phyloP scores from a whole-genome alignment of 1,140 invertebrate genomes.

The Papilio polyxenes region DNA sequence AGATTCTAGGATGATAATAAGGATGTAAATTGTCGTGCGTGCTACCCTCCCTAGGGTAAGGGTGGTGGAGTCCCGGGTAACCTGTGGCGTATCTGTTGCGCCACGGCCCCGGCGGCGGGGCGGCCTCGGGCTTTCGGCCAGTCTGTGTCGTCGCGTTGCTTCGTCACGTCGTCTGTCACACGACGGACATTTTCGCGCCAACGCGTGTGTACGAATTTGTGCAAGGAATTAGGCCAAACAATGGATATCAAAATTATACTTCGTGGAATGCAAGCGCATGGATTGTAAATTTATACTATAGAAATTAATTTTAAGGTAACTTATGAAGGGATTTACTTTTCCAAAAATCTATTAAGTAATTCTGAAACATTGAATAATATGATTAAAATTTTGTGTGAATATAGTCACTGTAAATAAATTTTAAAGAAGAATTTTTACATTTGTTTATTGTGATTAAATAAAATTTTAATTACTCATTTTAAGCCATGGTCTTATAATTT shows the following conservation, averaged over 20 bases:
- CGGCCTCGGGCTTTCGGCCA: slow-evolving; percentile 42
- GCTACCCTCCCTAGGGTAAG: slow-evolving; percentile 46
- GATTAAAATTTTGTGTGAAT: neutral
- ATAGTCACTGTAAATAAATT: neutral
- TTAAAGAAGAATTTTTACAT: neutral
- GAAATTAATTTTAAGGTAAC: slow-evolving; percentile 27
- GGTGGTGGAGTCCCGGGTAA: slow-evolving; percentile 62
- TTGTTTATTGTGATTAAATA: neutral
- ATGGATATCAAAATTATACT: slow-evolving; percentile 41
- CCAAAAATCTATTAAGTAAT: neutral
- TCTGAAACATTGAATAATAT: too few relatives aligned
- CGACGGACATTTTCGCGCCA: slow-evolving; percentile 46
- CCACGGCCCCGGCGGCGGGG: slow-evolving; percentile 52
- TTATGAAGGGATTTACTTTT: neutral
- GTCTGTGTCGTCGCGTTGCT: slow-evolving; percentile 60
- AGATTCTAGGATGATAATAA: slow-evolving; percentile 58
- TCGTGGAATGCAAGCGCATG: slow-evolving; percentile 30
- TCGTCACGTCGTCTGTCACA: slow-evolving; percentile 45
- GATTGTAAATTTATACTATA: slow-evolving; percentile 35
- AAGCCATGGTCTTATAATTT: neutral
- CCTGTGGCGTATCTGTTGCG: slow-evolving; percentile 79
- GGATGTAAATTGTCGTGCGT: slow-evolving; percentile 72
- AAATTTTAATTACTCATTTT: neutral
- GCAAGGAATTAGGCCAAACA: slow-evolving; percentile 43
- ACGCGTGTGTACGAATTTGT: slow-evolving; percentile 49